Base-by-base conservation (phyloP, 2,113 vertebrate species). In the Capreolus pygargus region DNA sequence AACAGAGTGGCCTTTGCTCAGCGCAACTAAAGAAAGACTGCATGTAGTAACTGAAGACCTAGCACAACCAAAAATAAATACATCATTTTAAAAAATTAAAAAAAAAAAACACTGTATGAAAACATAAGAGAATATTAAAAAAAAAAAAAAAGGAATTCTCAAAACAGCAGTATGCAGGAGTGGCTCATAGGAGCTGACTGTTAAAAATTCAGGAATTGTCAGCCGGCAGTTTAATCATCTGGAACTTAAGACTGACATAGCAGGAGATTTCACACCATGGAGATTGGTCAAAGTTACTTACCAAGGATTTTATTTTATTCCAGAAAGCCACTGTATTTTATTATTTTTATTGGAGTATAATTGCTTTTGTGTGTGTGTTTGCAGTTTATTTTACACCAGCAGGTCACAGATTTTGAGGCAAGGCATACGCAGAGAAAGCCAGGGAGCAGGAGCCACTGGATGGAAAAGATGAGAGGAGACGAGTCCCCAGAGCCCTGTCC, bases 201-300 rank as follows among this genome's bases (percentile, higher is more conserved):
- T 23, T 55, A 52, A 50, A 70, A 74, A 52, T 67, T 19, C 50
- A 84, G 84, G 43, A 36, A 50, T 52, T 30, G 21, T 36, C 43
- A 9, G 61, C 16, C 1, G 0, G 33, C 2, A 10, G 36, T 55
- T 74, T n/a, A 36, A 5, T 64, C 36, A 43, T 57, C 19, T 43
- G 19, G 21, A 74, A 33, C 55, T 23, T n/a, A 25, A 36, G 33
- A 81, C 1, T 4, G 7, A 79, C 17, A 54, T 0, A 1, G 19
- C 15, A 47, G 83, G 6, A 60, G 47, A 45, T 9, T 74, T 94
- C 86, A 79, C 12, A 94, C 43, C 52, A 30, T 0, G 36, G 93
- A 39, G 43, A 81, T 1, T 4, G 79, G 86, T 23, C 54, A 15
- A 36, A 15, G 61, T 58, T 28, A 60, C 67, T 39, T 25, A 81